Base-by-base conservation (phyloP, 2,888 invertebrate species). In the Celastrina argiolus region DNA sequence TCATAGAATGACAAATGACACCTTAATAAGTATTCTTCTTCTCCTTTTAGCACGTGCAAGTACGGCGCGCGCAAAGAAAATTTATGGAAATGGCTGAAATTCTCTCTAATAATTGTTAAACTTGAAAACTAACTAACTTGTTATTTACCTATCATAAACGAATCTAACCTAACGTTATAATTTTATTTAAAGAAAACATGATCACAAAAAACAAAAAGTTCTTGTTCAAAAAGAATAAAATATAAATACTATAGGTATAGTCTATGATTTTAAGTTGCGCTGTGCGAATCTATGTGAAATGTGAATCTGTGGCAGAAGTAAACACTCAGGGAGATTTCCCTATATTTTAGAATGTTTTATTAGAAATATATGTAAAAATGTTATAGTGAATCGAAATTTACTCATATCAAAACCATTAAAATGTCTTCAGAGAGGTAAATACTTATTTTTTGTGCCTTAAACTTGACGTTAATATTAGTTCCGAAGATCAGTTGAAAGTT, bases 361-460 rank as follows among this genome's bases (percentile, higher is more conserved):
- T 83, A 88, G 85, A 82, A 81, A 71, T 84, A 76, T 77, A 78
- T 81, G 80, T 81, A 81, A 83, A 71, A 75, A 88, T 87, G 84
- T 75, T 74, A 80, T 75, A 78, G 78, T 82, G 78, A 77, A 80
- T 74, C 77, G 73, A 73, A 78, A 69, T 72, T 75, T 74, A 75
- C 77, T 76, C 74, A 70, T 73, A 74, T 65, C 64, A 59, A 64
- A 74, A 77, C 78, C 72, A 71, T 76, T 74, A 86, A 82, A 82
- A 92, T 92, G 91, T 82, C 91, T 77, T 85, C 91, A 66, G 91
- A 92, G 79, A 91, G 91, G 91, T 92, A 90, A 82, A 74, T 74
- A 69, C 59, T 74, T 69, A 68, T 69, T 70, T 71, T 69, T 70
- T 69, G 58, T 71, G 73, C 74, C 70, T 70, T 69, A 70, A 73